phyloP scores from a whole-genome alignment of 2,113 vertebrate species.

The Climacteris rufus region DNA sequence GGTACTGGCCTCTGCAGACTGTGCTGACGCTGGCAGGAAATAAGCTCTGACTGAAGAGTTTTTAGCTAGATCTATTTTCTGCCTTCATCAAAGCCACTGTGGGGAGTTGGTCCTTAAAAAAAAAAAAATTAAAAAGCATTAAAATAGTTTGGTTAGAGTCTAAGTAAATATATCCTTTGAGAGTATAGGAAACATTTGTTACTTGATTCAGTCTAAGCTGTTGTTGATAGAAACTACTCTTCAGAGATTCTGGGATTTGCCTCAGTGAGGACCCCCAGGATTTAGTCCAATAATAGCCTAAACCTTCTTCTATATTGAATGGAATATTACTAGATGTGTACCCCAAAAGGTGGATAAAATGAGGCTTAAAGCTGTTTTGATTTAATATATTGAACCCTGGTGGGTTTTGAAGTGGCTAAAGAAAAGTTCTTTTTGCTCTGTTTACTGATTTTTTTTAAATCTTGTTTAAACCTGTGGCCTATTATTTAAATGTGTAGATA shows the following conservation, averaged over 20 bases:
- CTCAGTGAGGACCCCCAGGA: background rate
- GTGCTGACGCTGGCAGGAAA: background rate
- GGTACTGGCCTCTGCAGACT: background rate
- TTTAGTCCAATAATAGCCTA: background rate
- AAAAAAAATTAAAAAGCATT: background rate
- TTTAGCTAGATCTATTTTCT: background rate
- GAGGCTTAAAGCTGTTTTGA: background rate
- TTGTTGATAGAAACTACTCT: background rate
- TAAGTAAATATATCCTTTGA: background rate
- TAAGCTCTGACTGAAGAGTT: background rate
- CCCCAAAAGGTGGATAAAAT: background rate
- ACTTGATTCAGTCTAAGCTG: background rate
- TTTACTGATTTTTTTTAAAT: background rate
- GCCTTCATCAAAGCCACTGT: background rate
- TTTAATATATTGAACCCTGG: background rate
- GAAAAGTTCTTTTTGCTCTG: background rate
- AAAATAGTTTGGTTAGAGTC: background rate
- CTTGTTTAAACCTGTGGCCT: background rate
- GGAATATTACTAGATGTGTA: background rate
- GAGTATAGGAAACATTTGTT: background rate
- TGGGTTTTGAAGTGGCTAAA: background rate
- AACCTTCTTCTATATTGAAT: background rate
- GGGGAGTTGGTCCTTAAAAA: background rate
- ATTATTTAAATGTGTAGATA: background rate
- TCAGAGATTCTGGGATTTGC: background rate